Percentiles rank a stretch among this genome's conserved stretches.
These are phyloP conservation scores for Mustela nigripes DNA, from an alignment of 2,113 vertebrate genomes.

Conservation along the genomic window DNA sequence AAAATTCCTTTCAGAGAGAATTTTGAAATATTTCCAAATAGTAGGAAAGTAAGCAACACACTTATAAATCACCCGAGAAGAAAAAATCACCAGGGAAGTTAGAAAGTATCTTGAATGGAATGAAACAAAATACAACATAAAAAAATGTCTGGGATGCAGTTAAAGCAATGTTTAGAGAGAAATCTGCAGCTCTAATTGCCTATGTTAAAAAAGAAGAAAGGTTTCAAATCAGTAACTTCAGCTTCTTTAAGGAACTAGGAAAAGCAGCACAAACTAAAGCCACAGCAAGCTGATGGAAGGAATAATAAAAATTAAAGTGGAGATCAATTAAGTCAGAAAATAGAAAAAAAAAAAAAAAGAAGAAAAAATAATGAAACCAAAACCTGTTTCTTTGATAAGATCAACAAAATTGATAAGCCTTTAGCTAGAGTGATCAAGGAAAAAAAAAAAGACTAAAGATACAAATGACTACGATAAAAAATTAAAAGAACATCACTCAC, in stretches of 20 bases:
- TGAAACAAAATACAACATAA: neutral
- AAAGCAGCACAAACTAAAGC: neutral
- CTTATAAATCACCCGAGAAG: neutral
- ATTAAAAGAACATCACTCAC: neutral
- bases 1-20: slow-evolving; percentile 45
- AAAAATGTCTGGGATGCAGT: neutral
- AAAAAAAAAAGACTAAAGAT: neutral
- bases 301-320: neutral
- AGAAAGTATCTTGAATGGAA: slow-evolving; percentile 1
- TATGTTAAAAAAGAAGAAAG: slow-evolving; percentile 37
- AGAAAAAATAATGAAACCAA: neutral
- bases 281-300: neutral
- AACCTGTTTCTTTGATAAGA: neutral
- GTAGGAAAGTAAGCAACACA: neutral
- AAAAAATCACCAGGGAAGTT: neutral
- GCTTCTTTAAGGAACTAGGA: neutral
- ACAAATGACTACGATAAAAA: neutral
- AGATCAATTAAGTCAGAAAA: neutral
- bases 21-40: neutral
- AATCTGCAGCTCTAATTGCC: neutral
- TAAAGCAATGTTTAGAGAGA: neutral
- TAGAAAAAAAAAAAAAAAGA: neutral
- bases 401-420: neutral
- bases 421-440: neutral
- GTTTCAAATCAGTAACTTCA: neutral